phyloP scores from a whole-genome alignment of 2,888 invertebrate genomes.

The Kuschelorhynchus macadamiae region DNA sequence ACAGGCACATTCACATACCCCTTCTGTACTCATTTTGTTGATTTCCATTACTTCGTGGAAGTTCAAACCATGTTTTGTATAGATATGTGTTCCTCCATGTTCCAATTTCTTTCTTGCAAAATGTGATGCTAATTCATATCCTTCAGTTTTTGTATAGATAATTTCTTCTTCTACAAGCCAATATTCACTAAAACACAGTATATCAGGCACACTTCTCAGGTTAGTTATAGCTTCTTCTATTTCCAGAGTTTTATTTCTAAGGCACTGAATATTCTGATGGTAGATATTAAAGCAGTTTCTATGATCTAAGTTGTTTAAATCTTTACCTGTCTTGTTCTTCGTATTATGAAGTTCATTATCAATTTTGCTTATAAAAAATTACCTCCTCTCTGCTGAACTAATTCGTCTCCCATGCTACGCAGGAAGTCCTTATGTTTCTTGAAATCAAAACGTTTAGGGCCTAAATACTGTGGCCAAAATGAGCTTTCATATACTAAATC shows the following conservation, averaged over 20 bases:
- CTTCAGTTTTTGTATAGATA: not conserved
- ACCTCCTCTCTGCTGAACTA: too few relatives aligned
- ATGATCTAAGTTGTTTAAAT: too few relatives aligned
- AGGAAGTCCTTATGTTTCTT: too few relatives aligned
- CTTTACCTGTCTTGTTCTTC: too few relatives aligned
- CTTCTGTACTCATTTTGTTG: not conserved
- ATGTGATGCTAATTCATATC: not conserved
- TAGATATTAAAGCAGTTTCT: not conserved
- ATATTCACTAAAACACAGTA: constrained; percentile 4
- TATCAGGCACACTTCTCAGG: not conserved
- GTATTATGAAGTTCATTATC: too few relatives aligned
- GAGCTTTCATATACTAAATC: not conserved
- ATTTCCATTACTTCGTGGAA: not conserved
- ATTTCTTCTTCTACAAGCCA: not conserved
- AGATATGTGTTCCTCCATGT: not conserved
- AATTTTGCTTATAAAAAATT: too few relatives aligned
- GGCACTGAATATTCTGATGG: constrained; percentile 1
- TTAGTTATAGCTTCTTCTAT: not conserved
- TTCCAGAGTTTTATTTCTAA: too few relatives aligned
- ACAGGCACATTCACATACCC: not conserved
- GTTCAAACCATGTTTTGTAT: too few relatives aligned
- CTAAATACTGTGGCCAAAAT: too few relatives aligned
- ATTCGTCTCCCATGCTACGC: too few relatives aligned
- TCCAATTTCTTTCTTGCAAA: not conserved
- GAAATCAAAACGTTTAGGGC: too few relatives aligned